These are phyloP conservation scores for Synergus itoensis DNA, from an alignment of 2,888 invertebrate species.

Conservation along the genomic window DNA sequence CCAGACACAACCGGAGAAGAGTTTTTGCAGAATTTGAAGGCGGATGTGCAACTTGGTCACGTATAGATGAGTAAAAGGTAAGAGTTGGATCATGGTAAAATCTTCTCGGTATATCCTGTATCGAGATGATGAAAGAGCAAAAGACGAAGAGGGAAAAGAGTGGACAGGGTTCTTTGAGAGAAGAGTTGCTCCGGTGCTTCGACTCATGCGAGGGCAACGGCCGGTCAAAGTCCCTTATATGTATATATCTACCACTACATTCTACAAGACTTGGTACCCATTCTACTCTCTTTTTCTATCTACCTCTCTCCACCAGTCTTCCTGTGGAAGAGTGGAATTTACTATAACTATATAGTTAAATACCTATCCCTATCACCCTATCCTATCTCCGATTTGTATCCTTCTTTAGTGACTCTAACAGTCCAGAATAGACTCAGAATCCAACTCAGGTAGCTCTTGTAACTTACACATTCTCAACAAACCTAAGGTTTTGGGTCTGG, in stretches of 20 bases:
- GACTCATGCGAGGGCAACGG: slow-evolving; percentile 72
- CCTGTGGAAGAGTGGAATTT: neutral
- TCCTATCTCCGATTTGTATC: neutral
- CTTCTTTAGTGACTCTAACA: neutral
- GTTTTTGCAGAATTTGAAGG: slow-evolving; percentile 20
- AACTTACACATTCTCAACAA: neutral
- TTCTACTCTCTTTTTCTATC: slow-evolving; percentile 46
- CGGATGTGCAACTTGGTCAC: slow-evolving; percentile 40
- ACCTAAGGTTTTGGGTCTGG: neutral
- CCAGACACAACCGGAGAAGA: neutral
- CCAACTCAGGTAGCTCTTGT: neutral
- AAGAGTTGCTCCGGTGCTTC: slow-evolving; percentile 59
- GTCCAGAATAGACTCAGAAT: neutral
- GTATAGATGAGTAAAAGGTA: slow-evolving; percentile 42
- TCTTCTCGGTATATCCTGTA: slow-evolving; percentile 11
- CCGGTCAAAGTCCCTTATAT: slow-evolving; percentile 76
- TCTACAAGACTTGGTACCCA: slow-evolving; percentile 44
- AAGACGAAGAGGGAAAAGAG: slow-evolving; percentile 39
- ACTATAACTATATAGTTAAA: neutral
- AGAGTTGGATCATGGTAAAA: neutral
- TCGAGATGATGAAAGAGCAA: slow-evolving; percentile 32
- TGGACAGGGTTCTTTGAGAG: slow-evolving; percentile 50
- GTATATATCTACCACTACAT: slow-evolving; percentile 7
- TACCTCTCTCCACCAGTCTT: slow-evolving; percentile 48
- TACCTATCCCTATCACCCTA: neutral